Evolutionary conservation across 2,797 vertebrate genomes (phyloP).

Genomic region (Liasis olivaceus): DNA sequence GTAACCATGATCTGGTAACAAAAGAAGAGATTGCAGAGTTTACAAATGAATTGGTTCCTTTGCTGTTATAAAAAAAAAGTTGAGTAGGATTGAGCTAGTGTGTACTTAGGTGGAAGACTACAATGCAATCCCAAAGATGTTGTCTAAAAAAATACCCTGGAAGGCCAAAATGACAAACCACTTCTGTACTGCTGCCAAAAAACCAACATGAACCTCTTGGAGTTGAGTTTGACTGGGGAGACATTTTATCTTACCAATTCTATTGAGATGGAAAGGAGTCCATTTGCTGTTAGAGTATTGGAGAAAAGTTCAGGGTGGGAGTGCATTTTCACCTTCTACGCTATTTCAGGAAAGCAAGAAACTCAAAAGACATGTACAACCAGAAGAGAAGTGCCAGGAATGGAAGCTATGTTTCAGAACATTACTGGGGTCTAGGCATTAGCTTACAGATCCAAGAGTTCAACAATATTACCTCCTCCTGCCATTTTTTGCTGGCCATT

Average conservation of each 20-base stretch:
- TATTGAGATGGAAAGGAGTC: conserved; percentile 36
- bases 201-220: neutral
- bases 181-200: neutral
- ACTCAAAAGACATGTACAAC: neutral
- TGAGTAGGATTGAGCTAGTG: neutral
- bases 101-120: neutral
- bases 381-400: conserved; percentile 14
- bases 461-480: neutral
- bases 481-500: neutral
- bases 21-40: conserved; percentile 35
- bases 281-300: conserved; percentile 27
- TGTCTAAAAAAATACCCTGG: neutral
- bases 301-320: neutral
- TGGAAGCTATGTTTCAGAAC: neutral
- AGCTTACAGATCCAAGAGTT: neutral
- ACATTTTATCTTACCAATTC: conserved; percentile 1
- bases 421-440: neutral
- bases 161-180: neutral
- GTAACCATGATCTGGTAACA: neutral
- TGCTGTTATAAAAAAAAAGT: neutral
- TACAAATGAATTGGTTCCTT: conserved; percentile 25
- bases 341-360: neutral
- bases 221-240: neutral
- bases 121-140: neutral
- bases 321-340: neutral